phyloP scores from a whole-genome alignment of 2,113 vertebrate species.

The Scalopus aquaticus region DNA sequence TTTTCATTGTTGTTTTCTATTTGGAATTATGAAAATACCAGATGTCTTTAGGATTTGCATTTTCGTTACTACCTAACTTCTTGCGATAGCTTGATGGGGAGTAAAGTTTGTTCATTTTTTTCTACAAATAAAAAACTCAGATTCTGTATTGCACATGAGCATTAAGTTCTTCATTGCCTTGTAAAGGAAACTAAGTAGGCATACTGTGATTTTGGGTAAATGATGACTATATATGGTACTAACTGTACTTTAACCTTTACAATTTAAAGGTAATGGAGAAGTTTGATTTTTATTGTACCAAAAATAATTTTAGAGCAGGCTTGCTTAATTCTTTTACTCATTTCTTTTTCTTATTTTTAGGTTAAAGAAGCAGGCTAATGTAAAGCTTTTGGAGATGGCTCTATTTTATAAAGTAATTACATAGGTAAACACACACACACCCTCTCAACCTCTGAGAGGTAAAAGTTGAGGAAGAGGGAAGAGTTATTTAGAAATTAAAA shows the following conservation, averaged over 20 bases:
- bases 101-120: slow-evolving; percentile 35
- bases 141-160: slow-evolving; percentile 13
- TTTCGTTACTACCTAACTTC: slow-evolving; percentile 42
- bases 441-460: neutral
- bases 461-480: neutral
- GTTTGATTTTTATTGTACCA: neutral
- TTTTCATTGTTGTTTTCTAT: slow-evolving; percentile 9
- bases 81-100: neutral
- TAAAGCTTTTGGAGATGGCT: neutral
- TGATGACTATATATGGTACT: neutral
- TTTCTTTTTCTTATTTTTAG: neutral
- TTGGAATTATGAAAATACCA: slow-evolving; percentile 10
- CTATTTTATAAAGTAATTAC: neutral
- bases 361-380: neutral
- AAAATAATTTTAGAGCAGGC: slow-evolving; percentile 42
- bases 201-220: neutral
- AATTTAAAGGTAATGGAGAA: neutral
- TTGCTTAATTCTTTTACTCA: neutral
- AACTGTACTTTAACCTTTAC: slow-evolving; percentile 21
- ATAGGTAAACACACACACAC: neutral
- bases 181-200: neutral
- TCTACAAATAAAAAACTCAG: neutral
- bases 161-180: slow-evolving; percentile 24
- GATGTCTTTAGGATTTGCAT: slow-evolving; percentile 16
- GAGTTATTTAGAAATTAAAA: neutral